Evolutionary conservation across 2,797 vertebrate species (phyloP), one percentile per base, ranked within the genome.

Genomic region (Helarctos malayanus): DNA sequence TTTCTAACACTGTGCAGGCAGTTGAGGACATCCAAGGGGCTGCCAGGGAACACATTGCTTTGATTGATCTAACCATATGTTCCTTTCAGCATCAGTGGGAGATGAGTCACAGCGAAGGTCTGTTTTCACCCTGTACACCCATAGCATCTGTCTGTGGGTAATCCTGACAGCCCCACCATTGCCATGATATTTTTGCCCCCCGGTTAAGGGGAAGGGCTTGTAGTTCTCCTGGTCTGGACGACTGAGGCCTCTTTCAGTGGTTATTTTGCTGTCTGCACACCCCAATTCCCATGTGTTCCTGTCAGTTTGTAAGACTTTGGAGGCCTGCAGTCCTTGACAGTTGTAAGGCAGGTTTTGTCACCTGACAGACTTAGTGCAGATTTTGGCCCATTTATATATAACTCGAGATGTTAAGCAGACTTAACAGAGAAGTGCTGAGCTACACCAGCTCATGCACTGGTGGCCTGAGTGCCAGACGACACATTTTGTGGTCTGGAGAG

Each of bases 61-160:
- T 68, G 18, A 35, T 18, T 68, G 16, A 68, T 9, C 32, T 35
- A 35, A 16, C 8, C 18, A 10, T 35, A 35, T 19, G 3, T 35
- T 19, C 32, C n/a, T 9, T 68, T 68, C n/a, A 35, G n/a, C n/a
- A 10, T 35, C 7, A 2, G 35, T n/a, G 63, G 2, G 15, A n/a
- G n/a, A 35, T 7, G 16, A 35, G 32, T 4, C n/a, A 3, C 16
- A 68, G 7, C 32, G 32, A n/a, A 8, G n/a, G 15, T 35, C 32
- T 35, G 32, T 19, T 35, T 35, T 68, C 32, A 68, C 3, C 63
- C 32, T 18, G 8, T 35, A 68, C 8, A 35, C n/a, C 63, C 18
- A 7, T 35, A 18, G 0, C 7, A n/a, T 3, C 63, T 19, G 7
- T 12, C 32, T 19, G 59, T 63, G 59, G 59, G 2, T 1, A 29